Evolutionary conservation across 2,888 invertebrate genomes (phyloP).

Genomic region (Rhamnusium bicolor): DNA sequence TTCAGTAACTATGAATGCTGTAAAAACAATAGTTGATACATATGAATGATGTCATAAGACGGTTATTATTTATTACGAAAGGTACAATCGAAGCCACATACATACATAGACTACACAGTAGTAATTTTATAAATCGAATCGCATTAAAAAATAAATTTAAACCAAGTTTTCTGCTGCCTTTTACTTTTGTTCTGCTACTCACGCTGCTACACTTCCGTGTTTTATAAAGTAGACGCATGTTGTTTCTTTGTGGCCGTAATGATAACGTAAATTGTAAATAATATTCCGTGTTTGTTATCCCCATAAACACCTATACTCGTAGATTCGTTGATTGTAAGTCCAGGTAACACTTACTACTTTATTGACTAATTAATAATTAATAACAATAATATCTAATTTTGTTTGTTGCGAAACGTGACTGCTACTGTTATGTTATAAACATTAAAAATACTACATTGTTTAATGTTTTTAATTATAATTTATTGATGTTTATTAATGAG

Average conservation of each 20-base stretch:
- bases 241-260: background rate
- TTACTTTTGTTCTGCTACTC: background rate
- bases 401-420: background rate
- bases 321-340: too few species aligned
- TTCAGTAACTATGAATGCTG: background rate
- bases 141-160: background rate
- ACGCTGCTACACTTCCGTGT: background rate
- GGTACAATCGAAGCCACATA: background rate
- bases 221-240: background rate
- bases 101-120: background rate
- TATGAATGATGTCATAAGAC: background rate
- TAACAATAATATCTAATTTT: background rate
- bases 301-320: too few species aligned
- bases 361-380: too few species aligned
- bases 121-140: background rate
- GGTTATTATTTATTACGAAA: background rate
- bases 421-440: background rate
- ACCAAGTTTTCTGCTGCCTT: constrained; percentile 1
- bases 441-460: background rate
- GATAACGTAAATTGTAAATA: constrained; percentile 2
- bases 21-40: background rate
- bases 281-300: too few species aligned
- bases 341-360: too few species aligned
- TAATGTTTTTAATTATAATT: background rate
- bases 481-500: background rate